Evolutionary conservation across 2,797 vertebrate genomes (phyloP).

Genomic region (Pangasius djambal): DNA sequence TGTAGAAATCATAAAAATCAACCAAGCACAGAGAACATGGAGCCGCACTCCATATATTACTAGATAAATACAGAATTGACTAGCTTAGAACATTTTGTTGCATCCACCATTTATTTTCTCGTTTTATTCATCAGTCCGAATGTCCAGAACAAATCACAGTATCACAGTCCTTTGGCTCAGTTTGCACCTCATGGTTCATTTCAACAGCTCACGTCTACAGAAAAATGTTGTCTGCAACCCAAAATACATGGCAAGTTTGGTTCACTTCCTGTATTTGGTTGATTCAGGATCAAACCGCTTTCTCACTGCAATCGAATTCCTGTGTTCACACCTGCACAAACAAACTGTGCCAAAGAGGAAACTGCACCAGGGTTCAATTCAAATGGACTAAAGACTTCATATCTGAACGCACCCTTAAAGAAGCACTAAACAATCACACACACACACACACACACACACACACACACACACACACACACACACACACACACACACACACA

Average conservation of each 20-base stretch:
- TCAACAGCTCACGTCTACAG: not conserved
- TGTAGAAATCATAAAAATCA: not conserved
- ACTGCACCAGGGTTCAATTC: not conserved
- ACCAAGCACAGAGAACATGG: not conserved
- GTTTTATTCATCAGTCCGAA: not conserved
- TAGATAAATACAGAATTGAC: not conserved
- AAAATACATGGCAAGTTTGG: not conserved
- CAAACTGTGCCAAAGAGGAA: not conserved
- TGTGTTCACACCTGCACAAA: not conserved
- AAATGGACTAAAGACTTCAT: not conserved
- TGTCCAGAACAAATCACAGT: too few species aligned
- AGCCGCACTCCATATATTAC: not conserved
- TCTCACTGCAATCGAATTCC: not conserved
- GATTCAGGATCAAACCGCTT: not conserved
- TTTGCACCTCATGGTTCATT: not conserved
- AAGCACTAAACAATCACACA: not conserved
- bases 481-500: not conserved
- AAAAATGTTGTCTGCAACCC: not conserved
- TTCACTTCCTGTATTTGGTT: constrained; percentile 4
- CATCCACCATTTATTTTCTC: not conserved
- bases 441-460: not conserved
- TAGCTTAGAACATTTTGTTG: not conserved
- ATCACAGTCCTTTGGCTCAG: not conserved
- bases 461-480: not conserved
- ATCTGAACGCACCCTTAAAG: not conserved